Evolutionary conservation across 2,888 invertebrate species (phyloP).

Genomic region (Adela reaumurella): DNA sequence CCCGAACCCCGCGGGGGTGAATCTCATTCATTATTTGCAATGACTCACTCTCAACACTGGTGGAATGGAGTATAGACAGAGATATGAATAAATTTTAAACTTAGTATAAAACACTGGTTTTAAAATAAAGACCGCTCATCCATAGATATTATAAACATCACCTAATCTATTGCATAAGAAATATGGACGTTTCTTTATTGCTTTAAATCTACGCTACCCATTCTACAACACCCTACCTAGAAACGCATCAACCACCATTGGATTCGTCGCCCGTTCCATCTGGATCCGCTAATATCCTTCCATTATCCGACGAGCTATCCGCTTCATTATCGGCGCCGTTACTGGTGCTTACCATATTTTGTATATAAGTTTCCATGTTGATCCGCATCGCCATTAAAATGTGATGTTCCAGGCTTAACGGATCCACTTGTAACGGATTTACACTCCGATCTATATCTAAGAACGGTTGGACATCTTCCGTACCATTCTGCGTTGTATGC

Average conservation of each 20-base stretch:
- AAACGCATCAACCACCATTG: neutral
- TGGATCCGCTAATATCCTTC: too few relatives aligned
- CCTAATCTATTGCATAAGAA: too few relatives aligned
- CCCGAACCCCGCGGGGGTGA: too few relatives aligned
- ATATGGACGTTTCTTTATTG: neutral
- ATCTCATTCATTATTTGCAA: too few relatives aligned
- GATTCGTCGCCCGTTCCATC: neutral
- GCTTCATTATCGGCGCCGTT: neutral
- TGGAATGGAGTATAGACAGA: too few relatives aligned
- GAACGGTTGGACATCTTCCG: neutral
- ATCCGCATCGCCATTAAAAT: conserved; percentile 30
- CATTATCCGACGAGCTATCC: too few relatives aligned
- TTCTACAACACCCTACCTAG: neutral
- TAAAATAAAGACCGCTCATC: too few relatives aligned
- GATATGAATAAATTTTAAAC: too few relatives aligned
- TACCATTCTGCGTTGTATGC: conserved; percentile 16
- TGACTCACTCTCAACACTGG: too few relatives aligned
- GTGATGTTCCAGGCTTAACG: conserved; percentile 23
- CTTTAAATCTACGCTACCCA: neutral
- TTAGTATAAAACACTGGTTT: too few relatives aligned
- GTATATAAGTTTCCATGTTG: conserved; percentile 35
- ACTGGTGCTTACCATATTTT: conserved; percentile 15
- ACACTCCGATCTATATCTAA: neutral
- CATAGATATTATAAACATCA: too few relatives aligned
- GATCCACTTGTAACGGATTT: neutral